Evolutionary conservation across 2,797 vertebrate genomes (phyloP), one percentile per base, ranked within the genome.

Genomic region (Molossus molossus): DNA sequence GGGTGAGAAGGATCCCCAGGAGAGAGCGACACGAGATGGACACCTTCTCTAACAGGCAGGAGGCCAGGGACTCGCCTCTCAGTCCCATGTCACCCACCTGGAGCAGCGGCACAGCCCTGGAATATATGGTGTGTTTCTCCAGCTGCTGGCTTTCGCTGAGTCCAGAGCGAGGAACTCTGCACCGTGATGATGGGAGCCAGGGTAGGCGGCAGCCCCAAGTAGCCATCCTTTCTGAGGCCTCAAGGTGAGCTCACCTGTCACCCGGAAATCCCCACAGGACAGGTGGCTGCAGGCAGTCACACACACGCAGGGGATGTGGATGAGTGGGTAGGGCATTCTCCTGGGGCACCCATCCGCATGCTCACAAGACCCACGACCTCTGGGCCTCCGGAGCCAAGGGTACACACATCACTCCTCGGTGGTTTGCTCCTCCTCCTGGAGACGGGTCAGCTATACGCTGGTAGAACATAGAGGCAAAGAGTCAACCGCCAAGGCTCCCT

Each of bases 261-360:
- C 13, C 20, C 37, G 40, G 80, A 83, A 84, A 9, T 9, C 67
- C 13, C 23, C 0, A 0, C 9, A 53, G 40, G 83, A 73, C 27
- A 87, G 40, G 79, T 72, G 37, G 57, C 53, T 21, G 13, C 40
- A 64, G 79, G 48, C 62, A 65, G 55, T n/a, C 20, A 9, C 23
- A 18, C 1, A 2, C 9, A 4, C 14, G 8, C 10, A n/a, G 60
- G n/a, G 33, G 25, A 9, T 37, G 58, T n/a, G 57, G 75, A 4
- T 1, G 8, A 60, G 64, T 14, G 23, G n/a, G 86, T 23, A 60
- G 25, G 53, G 60, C 17, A 21, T 69, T 29, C 11, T 58, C 4
- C 33, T 20, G 40, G 17, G 25, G 13, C 0, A 1, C n/a, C 18
- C 9, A 0, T 48, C 10, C 10, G 62, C 1, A 9, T 37, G 12